Evolutionary conservation across 2,888 invertebrate genomes (phyloP), one percentile per base, ranked within the genome.

Genomic region (Pantelozetes paolii): DNA sequence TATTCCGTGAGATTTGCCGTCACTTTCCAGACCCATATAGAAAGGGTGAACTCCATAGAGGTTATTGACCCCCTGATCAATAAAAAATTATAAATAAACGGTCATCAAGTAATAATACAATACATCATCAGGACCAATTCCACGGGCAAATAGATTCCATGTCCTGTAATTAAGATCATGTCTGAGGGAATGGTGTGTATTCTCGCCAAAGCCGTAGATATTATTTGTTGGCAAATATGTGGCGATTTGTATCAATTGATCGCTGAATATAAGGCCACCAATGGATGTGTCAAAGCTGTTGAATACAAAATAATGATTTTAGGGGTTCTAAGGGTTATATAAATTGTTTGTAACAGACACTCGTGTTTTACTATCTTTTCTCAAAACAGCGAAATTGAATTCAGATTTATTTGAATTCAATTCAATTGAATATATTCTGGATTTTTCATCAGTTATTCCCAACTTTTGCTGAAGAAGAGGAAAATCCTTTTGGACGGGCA

Each of bases 81-180:
- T 57, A 91, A 83, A 0, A n/a, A n/a, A n/a, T n/a, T n/a, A n/a
- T n/a, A n/a, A n/a, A n/a, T n/a, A 36, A 8, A 36, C 36, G 9
- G 36, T 5, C 36, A 9, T 36, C 18, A 36, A 20, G 23, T n/a
- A 32, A 1, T 32, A 5, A 3, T 15, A 0, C 1, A 1, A 2
- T 30, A 64, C 64, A 9, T 9, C 18, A 5, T 36, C 20, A 91
- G 91, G 80, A 91, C 91, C 79, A 91, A 83, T 0, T 86, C 85
- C 59, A 80, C 30, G 15, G 20, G 64, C 48, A 40, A 75, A 71
- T 3, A 75, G 26, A 13, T 71, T 42, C 59, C 67, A 75, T 6
- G 62, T 69, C 23, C 54, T 64, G 42, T 69, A 76, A 20, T 59
- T 59, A 1, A 72, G 32, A 26, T 59, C 48, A 32, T 69, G 42